Percentiles rank a stretch among this genome's conserved stretches.
phyloP scores from a whole-genome alignment of 1,140 invertebrate species.

The Rhagoletis pomonella region DNA sequence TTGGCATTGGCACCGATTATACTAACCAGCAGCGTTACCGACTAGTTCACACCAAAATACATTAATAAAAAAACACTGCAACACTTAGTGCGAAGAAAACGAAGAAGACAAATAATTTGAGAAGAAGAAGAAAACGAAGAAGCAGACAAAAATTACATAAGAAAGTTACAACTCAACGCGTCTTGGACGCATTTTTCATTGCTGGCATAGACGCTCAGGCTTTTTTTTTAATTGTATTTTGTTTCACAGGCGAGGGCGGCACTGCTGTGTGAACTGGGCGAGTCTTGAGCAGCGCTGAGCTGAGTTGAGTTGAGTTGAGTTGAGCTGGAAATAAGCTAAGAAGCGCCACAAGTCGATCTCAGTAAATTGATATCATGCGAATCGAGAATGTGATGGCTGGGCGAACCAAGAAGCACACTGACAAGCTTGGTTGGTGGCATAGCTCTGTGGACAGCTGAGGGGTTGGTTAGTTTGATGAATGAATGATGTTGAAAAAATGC shows the following conservation, averaged over 20 bases:
- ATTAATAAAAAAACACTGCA: constrained; percentile 21
- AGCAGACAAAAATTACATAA: constrained; percentile 5
- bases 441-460: constrained; percentile 23
- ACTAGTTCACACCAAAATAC: constrained; percentile 38
- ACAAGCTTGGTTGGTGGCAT: not conserved
- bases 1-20: constrained; percentile 34
- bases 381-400: not conserved
- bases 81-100: not conserved
- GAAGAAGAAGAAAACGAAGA: not conserved
- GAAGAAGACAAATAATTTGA: constrained; percentile 30
- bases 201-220: not conserved
- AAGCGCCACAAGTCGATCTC: constrained; percentile 48
- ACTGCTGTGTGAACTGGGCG: constrained; percentile 14
- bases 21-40: constrained; percentile 8
- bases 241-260: not conserved
- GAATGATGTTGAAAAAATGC: not conserved
- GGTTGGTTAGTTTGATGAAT: constrained; percentile 25
- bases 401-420: not conserved
- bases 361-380: constrained; percentile 50
- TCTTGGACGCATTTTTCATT: not conserved
- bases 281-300: not conserved
- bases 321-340: not conserved
- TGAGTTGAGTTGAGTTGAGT: not conserved
- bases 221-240: too few relatives aligned
- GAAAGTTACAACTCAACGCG: constrained; percentile 42